Conservation (phyloP, 1,140 invertebrate species). For the Temnothorax nylanderi region DNA sequence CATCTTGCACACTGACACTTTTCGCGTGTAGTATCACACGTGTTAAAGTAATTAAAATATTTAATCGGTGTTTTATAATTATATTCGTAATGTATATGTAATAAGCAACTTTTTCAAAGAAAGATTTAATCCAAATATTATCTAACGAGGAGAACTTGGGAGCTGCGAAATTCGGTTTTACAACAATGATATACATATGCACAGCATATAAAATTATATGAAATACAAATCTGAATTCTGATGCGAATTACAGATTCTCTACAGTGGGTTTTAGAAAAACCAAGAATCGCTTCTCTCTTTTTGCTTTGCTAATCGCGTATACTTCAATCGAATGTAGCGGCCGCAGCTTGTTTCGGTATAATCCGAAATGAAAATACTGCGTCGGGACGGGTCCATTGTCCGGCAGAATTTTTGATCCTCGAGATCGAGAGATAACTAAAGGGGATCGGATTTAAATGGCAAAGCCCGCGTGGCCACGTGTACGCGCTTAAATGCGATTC, state of each 20-base stretch:
- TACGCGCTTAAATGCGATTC: conserved; percentile 45
- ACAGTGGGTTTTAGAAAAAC: neutral
- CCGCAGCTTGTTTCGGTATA: conserved; percentile 52
- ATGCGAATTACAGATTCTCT: neutral
- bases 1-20: neutral
- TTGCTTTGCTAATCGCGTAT: neutral
- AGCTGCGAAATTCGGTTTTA: no score
- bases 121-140: neutral
- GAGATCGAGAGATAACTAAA: conserved; percentile 69
- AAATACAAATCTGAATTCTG: neutral
- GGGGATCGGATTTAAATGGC: conserved; percentile 72
- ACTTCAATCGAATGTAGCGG: conserved; percentile 18
- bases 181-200: no score
- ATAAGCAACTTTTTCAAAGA: neutral
- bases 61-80: neutral
- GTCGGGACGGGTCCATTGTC: conserved; percentile 62
- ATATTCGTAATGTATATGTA: neutral
- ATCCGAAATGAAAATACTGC: conserved; percentile 73
- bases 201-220: neutral
- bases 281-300: neutral
- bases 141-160: no score
- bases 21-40: neutral
- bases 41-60: conserved; percentile 5
- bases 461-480: conserved; percentile 66
- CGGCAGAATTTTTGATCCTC: conserved; percentile 64